Evolutionary conservation across 2,888 invertebrate genomes (phyloP), one percentile per base, ranked within the genome.

Genomic region (Ceramica pisi): DNA sequence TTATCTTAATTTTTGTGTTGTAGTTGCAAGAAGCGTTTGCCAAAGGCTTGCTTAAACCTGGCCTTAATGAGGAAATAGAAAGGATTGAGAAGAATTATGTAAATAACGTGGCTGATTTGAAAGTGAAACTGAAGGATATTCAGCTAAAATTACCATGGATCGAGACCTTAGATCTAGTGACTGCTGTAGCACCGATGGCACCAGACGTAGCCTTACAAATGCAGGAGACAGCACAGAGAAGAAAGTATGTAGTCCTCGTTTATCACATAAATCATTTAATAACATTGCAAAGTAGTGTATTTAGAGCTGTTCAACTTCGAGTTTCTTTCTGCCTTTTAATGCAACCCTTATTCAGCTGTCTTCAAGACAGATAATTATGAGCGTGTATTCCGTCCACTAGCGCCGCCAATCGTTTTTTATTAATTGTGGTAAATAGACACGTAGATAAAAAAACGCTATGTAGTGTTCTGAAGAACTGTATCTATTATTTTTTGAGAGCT

Each of bases 21-120:
- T 89, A 99, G 99, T 93, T 99, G 69, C 99, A 98, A 97, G 98
- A 98, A 90, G 99, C 99, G 0, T 98, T 99, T 92, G 97, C 97
- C 0, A 97, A 97, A 86, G 99, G 99, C 1, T 96, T 98, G 67
- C 89, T 99, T 0, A 98, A 99, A 90, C 98, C 99, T 1, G 99
- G 99, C 2, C 93, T 99, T 0, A 98, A 99, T 92, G 96, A 97
- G 82, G 97, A 97, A 86, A 94, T 97, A 66, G 95, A 97, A 82
- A 94, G 95, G 86, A 90, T 96, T 71, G 96, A 96, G 81, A 97
- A 96, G 89, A 92, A 93, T 57, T 96, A 95, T 86, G 97, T 97
- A 6, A 99, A 99, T 90, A 97, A 98, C 94, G 96, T 97, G 69
- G 98, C 89, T 64, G 97, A 97, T 68, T 91, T 99, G 75, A 97